Base-by-base conservation (phyloP, 2,113 vertebrate species). In the Crypturellus undulatus region DNA sequence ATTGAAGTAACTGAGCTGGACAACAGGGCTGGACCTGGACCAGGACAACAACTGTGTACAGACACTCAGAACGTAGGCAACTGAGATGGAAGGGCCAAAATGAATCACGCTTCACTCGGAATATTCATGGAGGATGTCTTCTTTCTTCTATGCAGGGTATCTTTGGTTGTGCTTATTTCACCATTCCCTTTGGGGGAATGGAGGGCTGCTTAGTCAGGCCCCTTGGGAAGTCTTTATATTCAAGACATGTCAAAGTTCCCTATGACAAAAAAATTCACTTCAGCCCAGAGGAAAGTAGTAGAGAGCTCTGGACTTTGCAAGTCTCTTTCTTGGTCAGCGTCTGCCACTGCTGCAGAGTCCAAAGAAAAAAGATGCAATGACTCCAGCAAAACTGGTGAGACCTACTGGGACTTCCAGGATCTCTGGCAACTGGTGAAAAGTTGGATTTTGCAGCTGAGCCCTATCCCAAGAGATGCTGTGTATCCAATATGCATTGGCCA, bases 1-100 rank as follows among this genome's bases (percentile, higher is more conserved):
- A 92, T 64, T 95, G 91, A 92, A 96, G 91, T 88, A 90, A 92
- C 93, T 90, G 94, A 94, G 76, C 93, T 85, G 89, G 94, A 94
- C 94, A 93, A 92, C 94, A 81, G 91, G 73, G 80, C 64, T 97
- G 96, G 93, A 92, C 51, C 64, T 75, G 72, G 79, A 70, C 87
- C 94, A 95, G 87, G 87, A 93, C 93, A 96, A 92, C 94, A 93
- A 96, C 93, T 91, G 93, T 80, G 94, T 52, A 60, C 84, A 95
- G 84, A 83, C 56, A 79, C 42, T 73, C 12, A 1, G 64, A 12
- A 8, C 12, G 2, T 3, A 70, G 64, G 84, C 79, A 83, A 16
- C 11, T 70, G 75, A 54, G 70, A 89, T 62, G 60, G 81, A 87
- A 34, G 47, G 58, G 70, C 45, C 54, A 47, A 25, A 75, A 65